Percentiles rank a stretch among this genome's conserved stretches.
Conservation (phyloP, 2,888 invertebrate species). For the Orthonevra nobilis region DNA sequence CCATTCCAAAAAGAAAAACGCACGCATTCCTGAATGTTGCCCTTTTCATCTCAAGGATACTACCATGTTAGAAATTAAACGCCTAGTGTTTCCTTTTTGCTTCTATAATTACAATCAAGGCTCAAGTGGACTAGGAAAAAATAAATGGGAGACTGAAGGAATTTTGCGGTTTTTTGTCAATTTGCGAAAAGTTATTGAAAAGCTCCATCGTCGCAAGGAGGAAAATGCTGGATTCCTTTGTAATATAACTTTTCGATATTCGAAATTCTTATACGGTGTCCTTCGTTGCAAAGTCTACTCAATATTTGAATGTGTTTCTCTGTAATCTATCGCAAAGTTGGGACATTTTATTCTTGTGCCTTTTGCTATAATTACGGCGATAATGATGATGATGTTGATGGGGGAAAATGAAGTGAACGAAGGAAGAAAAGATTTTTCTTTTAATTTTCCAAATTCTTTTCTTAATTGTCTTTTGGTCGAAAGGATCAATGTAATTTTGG, state of each 20-base stretch:
- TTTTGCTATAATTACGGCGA: constrained; percentile 6
- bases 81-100: constrained; percentile 15
- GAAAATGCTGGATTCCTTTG: constrained; percentile 34
- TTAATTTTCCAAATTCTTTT: constrained; percentile 28
- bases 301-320: not conserved
- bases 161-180: constrained; percentile 44
- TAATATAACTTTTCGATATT: constrained; percentile 47
- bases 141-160: constrained; percentile 9
- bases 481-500: constrained; percentile 31
- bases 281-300: not conserved
- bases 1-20: no score
- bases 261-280: constrained; percentile 23
- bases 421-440: constrained; percentile 9
- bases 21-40: no score
- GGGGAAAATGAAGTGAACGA: not conserved
- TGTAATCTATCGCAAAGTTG: constrained; percentile 9
- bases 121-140: constrained; percentile 10
- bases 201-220: constrained; percentile 28
- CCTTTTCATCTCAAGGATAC: no score
- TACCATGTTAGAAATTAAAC: constrained; percentile 23
- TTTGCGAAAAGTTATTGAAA: constrained; percentile 32
- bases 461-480: constrained; percentile 42
- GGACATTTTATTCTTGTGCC: not conserved
- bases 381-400: constrained; percentile 10
- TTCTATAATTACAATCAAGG: constrained; percentile 31